These are phyloP conservation scores for Xylota segnis DNA, from an alignment of 2,888 invertebrate genomes.

Conservation along the genomic window DNA sequence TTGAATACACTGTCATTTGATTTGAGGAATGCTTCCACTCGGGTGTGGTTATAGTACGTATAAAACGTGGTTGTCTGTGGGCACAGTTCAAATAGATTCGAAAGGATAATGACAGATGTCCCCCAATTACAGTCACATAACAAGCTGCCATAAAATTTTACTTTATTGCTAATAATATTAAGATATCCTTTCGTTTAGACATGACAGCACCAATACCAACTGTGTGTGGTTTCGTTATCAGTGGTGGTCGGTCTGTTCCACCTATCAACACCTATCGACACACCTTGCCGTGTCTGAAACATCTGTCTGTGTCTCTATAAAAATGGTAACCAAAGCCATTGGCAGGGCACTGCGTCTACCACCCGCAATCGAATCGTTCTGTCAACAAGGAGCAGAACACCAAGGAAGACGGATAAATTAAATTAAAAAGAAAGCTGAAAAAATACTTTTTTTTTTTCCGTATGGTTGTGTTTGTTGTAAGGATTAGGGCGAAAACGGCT, in stretches of 20 bases:
- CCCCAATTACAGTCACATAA: conserved; percentile 12
- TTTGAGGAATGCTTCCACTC: background rate
- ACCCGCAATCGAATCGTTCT: conserved; percentile 13
- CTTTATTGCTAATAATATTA: conserved; percentile 14
- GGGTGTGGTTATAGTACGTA: background rate
- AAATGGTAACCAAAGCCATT: conserved; percentile 22
- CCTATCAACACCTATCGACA: conserved; percentile 51
- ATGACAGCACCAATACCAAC: conserved; percentile 24
- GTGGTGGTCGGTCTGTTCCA: conserved; percentile 25
- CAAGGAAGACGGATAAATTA: conserved; percentile 28
- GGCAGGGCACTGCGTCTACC: conserved; percentile 2
- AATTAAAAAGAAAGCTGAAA: conserved; percentile 38
- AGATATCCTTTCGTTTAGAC: conserved; percentile 16
- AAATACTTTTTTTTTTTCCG: background rate
- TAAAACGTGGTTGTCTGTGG: background rate
- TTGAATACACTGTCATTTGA: conserved; percentile 17
- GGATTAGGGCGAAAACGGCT: conserved; percentile 34
- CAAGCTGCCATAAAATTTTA: conserved; percentile 8
- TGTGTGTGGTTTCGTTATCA: conserved; percentile 26
- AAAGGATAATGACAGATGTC: conserved; percentile 41
- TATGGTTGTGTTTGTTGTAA: conserved; percentile 39
- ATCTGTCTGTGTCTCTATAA: conserved; percentile 25
- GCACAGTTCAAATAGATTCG: conserved; percentile 8
- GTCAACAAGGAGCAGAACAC: conserved; percentile 15
- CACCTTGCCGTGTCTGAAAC: conserved; percentile 49